Evolutionary conservation across 2,113 vertebrate genomes (phyloP).

Genomic region (Miniopterus natalensis): DNA sequence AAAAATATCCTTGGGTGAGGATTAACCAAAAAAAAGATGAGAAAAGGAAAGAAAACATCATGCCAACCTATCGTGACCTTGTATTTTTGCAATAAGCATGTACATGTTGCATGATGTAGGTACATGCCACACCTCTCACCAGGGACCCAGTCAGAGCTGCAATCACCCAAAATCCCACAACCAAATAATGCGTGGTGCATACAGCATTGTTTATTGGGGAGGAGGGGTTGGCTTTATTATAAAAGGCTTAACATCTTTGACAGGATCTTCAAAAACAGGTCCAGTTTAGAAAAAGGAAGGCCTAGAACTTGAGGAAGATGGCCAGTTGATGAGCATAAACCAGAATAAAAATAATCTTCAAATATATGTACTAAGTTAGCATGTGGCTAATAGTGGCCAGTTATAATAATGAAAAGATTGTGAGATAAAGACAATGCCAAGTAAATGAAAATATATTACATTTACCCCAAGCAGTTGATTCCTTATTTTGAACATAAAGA

Average conservation of each 20-base stretch:
- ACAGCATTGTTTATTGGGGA: background rate
- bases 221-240: background rate
- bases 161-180: background rate
- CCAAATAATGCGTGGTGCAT: background rate
- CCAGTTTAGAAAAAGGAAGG: background rate
- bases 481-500: slow-evolving; percentile 29
- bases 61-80: background rate
- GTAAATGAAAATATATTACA: background rate
- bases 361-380: background rate
- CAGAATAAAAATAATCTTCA: background rate
- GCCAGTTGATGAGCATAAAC: background rate
- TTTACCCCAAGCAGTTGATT: background rate
- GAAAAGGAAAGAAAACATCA: too few species aligned
- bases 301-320: background rate
- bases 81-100: background rate
- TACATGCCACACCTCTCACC: background rate
- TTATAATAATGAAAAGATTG: background rate
- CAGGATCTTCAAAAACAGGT: background rate
- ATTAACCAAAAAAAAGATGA: too few species aligned
- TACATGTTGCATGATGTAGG: too few species aligned
- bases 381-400: background rate
- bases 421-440: background rate
- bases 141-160: background rate
- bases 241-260: background rate
- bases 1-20: too few species aligned